These are phyloP conservation scores for Nyctereutes procyonoides DNA, from an alignment of 2,113 vertebrate genomes.

Conservation along the genomic window DNA sequence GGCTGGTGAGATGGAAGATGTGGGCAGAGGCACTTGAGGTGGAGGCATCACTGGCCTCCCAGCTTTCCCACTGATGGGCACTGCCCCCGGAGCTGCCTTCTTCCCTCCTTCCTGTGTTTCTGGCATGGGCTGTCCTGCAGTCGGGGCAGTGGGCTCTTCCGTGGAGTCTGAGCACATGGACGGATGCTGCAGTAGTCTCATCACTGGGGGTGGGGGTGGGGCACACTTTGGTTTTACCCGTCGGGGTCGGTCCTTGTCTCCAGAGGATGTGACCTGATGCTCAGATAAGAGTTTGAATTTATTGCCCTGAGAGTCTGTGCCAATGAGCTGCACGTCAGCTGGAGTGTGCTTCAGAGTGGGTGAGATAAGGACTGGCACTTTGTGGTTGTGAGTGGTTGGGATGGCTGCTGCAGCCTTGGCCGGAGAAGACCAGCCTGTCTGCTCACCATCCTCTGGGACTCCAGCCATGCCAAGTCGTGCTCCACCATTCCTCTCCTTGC, in stretches of 20 bases:
- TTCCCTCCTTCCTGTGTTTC: constrained; percentile 90
- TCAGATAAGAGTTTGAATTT: constrained; percentile 98
- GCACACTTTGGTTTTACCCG: constrained; percentile 99
- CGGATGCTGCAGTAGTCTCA: constrained; percentile 91
- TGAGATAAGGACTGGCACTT: constrained; percentile 99
- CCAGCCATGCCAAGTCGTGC: constrained; percentile 82
- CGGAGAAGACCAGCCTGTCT: constrained; percentile 92
- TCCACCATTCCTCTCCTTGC: constrained; percentile 88
- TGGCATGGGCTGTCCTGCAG: constrained; percentile 75
- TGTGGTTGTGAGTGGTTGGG: constrained; percentile 95
- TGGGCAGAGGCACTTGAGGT: constrained; percentile 95
- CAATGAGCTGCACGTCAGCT: constrained; percentile 95
- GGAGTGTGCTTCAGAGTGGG: constrained; percentile 96
- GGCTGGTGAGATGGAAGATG: constrained; percentile 88
- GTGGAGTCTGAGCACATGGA: constrained; percentile 87
- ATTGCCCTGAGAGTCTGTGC: constrained; percentile 99
- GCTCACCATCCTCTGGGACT: constrained; percentile 89
- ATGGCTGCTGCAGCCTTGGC: constrained; percentile 88
- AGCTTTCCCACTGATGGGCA: constrained; percentile 86
- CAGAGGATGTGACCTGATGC: constrained; percentile 90
- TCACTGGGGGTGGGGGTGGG: constrained; percentile 93
- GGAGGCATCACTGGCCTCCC: constrained; percentile 92
- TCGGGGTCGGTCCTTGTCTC: constrained; percentile 95
- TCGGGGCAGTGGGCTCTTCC: constrained; percentile 74
- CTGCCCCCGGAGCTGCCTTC: constrained; percentile 87